Evolutionary conservation across 2,113 vertebrate genomes (phyloP), one percentile per base, ranked within the genome.

Genomic region (Oreotrochilus melanogaster): DNA sequence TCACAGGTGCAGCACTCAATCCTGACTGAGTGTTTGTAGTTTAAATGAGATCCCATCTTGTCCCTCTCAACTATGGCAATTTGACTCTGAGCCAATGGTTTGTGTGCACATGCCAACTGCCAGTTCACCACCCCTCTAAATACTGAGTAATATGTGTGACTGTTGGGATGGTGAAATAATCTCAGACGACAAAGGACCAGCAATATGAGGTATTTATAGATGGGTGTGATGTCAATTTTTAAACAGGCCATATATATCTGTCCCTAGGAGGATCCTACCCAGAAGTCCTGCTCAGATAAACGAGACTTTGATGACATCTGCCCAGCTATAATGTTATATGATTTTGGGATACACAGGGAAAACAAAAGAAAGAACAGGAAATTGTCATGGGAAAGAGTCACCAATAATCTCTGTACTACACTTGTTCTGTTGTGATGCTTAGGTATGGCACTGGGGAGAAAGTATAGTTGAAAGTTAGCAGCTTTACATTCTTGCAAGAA

Each of bases 1-100:
- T 86, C 94, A 81, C 79, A 90, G 53, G 61, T 93, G 62, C 39
- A 35, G 31, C 48, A 84, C 61, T 92, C 57, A 84, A 60, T 92
- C 83, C 92, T 86, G 39, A 86, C 56, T 86, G 37, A 71, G 11
- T 84, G n/a, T 78, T 57, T 92, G 60, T 57, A n/a, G 18, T 48
- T 91, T 87, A 69, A 91, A 81, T 69, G 33, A 1, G 10, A 81
- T 81, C 39, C 76, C 43, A 50, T 71, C 60, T 92, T 9, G 0
- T 84, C 27, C 78, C 31, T 76, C 67, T 86, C 56, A 43, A 33
- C 51, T 74, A 19, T 53, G 48, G 72, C 50, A 75, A 93, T 50
- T 47, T 86, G 89, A 84, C 48, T 83, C 75, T 78, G 72, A 83
- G 80, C 56, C 73, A 93, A 14, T 56, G 61, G 28, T 81, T 39